phyloP scores from a whole-genome alignment of 2,113 vertebrate species.

The Scalopus aquaticus region DNA sequence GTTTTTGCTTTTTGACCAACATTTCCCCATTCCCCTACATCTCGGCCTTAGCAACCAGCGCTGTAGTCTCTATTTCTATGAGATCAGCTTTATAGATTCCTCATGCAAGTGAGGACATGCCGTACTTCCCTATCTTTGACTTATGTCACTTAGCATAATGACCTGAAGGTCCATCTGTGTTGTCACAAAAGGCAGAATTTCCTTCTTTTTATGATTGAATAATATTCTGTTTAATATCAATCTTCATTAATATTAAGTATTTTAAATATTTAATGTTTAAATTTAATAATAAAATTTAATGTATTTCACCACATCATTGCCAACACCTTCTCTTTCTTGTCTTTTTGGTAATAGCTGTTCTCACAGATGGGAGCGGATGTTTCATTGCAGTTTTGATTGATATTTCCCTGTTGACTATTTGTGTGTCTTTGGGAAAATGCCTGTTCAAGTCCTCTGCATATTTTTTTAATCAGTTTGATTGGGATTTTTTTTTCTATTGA shows the following conservation, averaged over 20 bases:
- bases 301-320: background rate
- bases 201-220: background rate
- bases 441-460: background rate
- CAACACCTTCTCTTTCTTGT: background rate
- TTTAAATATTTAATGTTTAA: background rate
- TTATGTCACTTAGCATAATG: background rate
- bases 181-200: background rate
- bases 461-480: background rate
- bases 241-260: background rate
- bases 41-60: no score
- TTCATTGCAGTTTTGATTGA: background rate
- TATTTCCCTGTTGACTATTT: background rate
- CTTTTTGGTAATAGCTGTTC: background rate
- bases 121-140: background rate
- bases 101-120: background rate
- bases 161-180: background rate
- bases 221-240: background rate
- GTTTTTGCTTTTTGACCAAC: background rate
- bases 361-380: background rate
- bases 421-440: background rate
- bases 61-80: background rate
- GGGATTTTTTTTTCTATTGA: background rate
- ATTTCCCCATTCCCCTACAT: background rate
- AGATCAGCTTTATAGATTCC: background rate
- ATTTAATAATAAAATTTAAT: background rate